Evolutionary conservation across 2,888 invertebrate genomes (phyloP), one percentile per base, ranked within the genome.

Genomic region (Micoletzkya japonica): DNA sequence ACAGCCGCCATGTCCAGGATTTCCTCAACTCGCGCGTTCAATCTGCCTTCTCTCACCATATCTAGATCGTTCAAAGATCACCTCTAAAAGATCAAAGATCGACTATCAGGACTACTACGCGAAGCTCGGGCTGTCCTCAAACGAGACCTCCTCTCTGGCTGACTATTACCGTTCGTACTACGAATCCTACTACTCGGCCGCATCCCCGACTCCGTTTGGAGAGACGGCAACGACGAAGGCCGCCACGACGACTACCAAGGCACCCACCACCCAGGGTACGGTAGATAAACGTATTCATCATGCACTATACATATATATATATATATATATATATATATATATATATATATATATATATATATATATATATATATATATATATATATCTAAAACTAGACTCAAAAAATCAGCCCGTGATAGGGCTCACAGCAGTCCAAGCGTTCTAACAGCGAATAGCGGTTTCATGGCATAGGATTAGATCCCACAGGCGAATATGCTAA

Each of bases 111-210:
- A 68, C 2, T 68, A 68, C 68, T 68, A 68, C 58, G 24, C 57
- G 28, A 68, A 68, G 17, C 24, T 68, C 30, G 57, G 68, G 4
- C 26, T 57, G n/a, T 36, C 68, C n/a, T 10, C n/a, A 39, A 68
- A 68, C 49, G 58, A 58, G 7, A 44, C 68, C 1, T 14, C 57
- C 0, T 39, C 30, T 4, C 68, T 68, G 1, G n/a, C 58, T 24
- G 68, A 68, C 24, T 68, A 68, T 49, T 68, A 68, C 58, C 30
- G 50, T 4, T 14, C 57, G 26, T 68, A 68, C 44, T 68, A 68
- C 68, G 68, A 68, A 44, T 50, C 68, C 24, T 68, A 68, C 44
- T 68, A 68, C 68, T 44, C 57, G 6, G 68, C 68, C 0, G 64
- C 64, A 34, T 54, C 64, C 2, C 64, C 64, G 4, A 54, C 54